Evolutionary conservation across 2,797 vertebrate species (phyloP).

Genomic region (Poeciliopsis infans): DNA sequence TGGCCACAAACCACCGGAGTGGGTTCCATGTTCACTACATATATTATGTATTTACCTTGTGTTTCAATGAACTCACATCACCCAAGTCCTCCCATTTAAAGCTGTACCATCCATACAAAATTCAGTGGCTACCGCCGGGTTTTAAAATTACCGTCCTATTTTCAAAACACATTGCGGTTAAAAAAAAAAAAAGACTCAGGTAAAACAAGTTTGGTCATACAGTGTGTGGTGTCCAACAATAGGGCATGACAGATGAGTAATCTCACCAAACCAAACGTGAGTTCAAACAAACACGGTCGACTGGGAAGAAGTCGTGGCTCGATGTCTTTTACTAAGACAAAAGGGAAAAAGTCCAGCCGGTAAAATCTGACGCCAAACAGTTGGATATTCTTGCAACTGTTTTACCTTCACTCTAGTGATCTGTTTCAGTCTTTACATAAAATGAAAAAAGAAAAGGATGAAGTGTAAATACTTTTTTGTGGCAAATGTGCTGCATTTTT

Average conservation of each 20-base stretch:
- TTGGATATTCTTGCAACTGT: too few relatives aligned
- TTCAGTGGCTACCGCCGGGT: background rate
- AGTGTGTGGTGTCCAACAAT: too few relatives aligned
- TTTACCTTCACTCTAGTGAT: too few relatives aligned
- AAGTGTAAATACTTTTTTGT: background rate
- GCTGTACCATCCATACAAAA: background rate
- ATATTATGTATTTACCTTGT: background rate
- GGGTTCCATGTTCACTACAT: background rate
- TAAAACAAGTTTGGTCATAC: too few relatives aligned
- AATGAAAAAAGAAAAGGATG: background rate
- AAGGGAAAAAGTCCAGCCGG: background rate
- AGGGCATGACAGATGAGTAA: background rate
- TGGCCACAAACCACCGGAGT: background rate
- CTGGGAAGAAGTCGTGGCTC: background rate
- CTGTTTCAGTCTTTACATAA: background rate
- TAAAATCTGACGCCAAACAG: background rate
- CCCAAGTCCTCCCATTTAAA: background rate
- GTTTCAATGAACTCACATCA: background rate
- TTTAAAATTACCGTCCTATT: background rate
- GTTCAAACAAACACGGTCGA: background rate
- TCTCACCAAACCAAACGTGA: background rate
- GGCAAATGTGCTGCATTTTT: background rate
- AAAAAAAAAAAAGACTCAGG: background rate
- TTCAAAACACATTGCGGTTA: background rate
- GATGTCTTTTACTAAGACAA: background rate